These are phyloP conservation scores for Chelonia mydas DNA, from an alignment of 2,797 vertebrate genomes.

Conservation along the genomic window DNA sequence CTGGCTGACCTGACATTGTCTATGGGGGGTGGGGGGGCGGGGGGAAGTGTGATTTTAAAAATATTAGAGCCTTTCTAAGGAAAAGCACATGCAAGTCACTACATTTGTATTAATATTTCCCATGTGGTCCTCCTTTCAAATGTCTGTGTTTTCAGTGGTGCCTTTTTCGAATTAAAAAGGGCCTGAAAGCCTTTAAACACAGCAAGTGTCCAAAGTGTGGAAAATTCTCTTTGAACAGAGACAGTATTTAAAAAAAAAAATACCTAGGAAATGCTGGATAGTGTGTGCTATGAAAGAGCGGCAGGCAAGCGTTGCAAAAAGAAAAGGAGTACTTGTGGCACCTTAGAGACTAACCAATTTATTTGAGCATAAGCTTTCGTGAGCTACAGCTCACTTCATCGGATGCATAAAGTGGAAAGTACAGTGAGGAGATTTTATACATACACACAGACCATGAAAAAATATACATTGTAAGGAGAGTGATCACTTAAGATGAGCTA, in stretches of 20 bases:
- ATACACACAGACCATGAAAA: too few species aligned
- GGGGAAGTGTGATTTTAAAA: neutral
- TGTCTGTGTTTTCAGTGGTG: constrained; percentile 49
- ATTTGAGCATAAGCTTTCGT: too few species aligned
- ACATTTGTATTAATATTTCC: constrained; percentile 67
- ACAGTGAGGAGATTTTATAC: too few species aligned
- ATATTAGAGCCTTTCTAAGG: constrained; percentile 45
- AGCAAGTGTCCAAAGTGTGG: constrained; percentile 51
- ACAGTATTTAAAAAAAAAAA: neutral
- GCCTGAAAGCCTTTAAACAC: constrained; percentile 65
- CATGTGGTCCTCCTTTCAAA: constrained; percentile 62
- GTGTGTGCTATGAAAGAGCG: constrained; percentile 2
- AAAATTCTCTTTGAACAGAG: constrained; percentile 65
- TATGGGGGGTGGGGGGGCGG: neutral
- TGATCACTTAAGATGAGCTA: too few species aligned
- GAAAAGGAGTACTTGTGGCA: too few species aligned
- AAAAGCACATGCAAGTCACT: constrained; percentile 55
- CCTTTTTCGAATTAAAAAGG: constrained; percentile 66
- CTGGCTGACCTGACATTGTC: constrained; percentile 31
- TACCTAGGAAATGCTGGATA: constrained; percentile 17
- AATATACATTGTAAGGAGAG: too few species aligned
- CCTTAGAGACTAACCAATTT: too few species aligned
- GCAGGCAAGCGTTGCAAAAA: neutral
- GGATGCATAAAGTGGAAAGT: too few species aligned
- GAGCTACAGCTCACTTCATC: too few species aligned